phyloP scores from a whole-genome alignment of 2,797 vertebrate species.

The Coregonus sp. region DNA sequence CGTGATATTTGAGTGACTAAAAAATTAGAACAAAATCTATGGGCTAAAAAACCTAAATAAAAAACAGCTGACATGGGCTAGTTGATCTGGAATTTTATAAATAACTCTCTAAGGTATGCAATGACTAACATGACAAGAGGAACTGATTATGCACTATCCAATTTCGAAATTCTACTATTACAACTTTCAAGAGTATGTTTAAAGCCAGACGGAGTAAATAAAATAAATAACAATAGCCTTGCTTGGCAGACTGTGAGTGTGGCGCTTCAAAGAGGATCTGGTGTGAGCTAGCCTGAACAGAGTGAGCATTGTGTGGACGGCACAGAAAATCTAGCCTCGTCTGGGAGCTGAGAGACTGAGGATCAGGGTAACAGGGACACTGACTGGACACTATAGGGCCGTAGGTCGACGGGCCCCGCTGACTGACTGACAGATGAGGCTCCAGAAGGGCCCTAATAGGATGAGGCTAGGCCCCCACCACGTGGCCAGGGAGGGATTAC shows the following conservation, averaged over 20 bases:
- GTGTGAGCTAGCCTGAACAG: conserved; percentile 12
- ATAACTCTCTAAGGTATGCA: too few species aligned
- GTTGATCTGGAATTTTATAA: too few species aligned
- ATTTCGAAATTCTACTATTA: too few species aligned
- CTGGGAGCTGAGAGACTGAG: conserved; percentile 26
- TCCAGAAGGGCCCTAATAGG: conserved; percentile 91
- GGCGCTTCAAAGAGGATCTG: conserved; percentile 29
- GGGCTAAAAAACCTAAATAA: too few species aligned
- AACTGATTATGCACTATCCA: too few species aligned
- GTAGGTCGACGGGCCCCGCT: conserved; percentile 60
- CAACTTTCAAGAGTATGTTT: too few species aligned
- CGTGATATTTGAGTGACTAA: too few species aligned
- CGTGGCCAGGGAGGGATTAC: conserved; percentile 87
- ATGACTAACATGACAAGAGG: too few species aligned
- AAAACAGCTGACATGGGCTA: too few species aligned
- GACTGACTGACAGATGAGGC: conserved; percentile 77
- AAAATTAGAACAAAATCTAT: too few species aligned
- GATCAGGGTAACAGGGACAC: conserved; percentile 25
- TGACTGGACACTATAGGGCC: conserved; percentile 18
- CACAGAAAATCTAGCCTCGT: neutral
- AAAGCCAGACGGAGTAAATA: too few species aligned
- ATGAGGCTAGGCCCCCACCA: conserved; percentile 86
- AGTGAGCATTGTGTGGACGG: neutral
- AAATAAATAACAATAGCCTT: conserved; percentile 25
- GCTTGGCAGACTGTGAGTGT: conserved; percentile 34